Base-by-base conservation (phyloP, 1,140 invertebrate genomes). In the Trichonephila inaurata region DNA sequence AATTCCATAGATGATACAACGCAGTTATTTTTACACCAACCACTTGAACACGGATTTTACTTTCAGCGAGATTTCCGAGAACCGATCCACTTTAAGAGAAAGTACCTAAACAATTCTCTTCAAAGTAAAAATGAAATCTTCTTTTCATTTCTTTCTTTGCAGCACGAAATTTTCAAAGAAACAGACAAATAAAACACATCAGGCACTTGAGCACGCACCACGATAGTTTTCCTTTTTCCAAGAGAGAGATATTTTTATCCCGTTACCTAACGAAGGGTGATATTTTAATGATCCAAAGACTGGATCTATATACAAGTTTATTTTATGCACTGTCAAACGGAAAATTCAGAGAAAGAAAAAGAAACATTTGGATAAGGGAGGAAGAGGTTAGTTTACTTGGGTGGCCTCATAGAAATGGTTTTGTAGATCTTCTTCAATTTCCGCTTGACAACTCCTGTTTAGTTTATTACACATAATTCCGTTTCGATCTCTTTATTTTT, bases 241-340 rank as follows among this genome's bases (percentile, higher is more conserved):
- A 10, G 16, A 16, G 24, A 28, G 21, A 28, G 18, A n/a, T 40
- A 51, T 58, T 58, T 82, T 82, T 82, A 51, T 51, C 51, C 89
- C 72, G 21, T 61, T n/a, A 19, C 24, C 64, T 62, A 91, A 62
- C 89, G 89, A 58, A 91, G 89, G 69, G 72, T 83, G 77, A 91
- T 81, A 82, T 91, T 82, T 91, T 91, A 91, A 91, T 91, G 89
- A 82, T 81, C 60, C 62, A 12, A 33, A 77, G 72, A 33, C 72
- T 77, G 16, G 16, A 77, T 77, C 72, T 33, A n/a, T n/a, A n/a
- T n/a, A 21, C 19, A 62, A 62, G 61, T 62, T 62, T 19, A 18
- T 62, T 62, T 62, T 62, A 18, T 69, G 66, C 66, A n/a, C n/a
- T 24, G 72, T 77, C 28, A 28, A 77, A 77, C 72, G 28, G 24